These are phyloP conservation scores for Sycophila sp. DNA, from an alignment of 1,140 invertebrate genomes.

Conservation along the genomic window DNA sequence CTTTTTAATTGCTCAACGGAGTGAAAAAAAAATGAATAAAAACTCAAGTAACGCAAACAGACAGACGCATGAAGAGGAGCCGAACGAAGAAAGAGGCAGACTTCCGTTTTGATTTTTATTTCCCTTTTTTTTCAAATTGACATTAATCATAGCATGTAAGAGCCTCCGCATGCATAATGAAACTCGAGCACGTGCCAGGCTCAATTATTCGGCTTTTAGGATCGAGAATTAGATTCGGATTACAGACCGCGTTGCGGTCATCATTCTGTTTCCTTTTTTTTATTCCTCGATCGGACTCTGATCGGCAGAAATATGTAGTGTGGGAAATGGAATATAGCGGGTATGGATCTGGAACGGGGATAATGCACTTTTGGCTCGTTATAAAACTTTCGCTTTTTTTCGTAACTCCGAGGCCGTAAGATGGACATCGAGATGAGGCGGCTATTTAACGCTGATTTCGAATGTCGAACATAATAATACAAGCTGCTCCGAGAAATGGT, in stretches of 20 bases:
- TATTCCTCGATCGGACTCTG: background rate
- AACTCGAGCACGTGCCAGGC: background rate
- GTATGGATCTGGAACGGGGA: background rate
- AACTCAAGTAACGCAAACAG: too few relatives aligned
- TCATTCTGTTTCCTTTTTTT: background rate
- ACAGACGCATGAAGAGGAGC: too few relatives aligned
- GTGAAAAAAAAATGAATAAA: background rate
- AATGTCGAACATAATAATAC: background rate
- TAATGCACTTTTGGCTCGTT: background rate
- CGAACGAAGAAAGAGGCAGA: background rate
- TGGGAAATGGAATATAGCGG: too few relatives aligned
- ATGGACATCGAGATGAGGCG: too few relatives aligned
- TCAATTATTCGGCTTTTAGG: conserved; percentile 14
- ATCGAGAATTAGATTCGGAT: background rate
- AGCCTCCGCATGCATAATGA: conserved; percentile 28
- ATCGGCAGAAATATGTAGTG: background rate
- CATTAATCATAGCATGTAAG: conserved; percentile 25
- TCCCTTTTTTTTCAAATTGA: too few relatives aligned
- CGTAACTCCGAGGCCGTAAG: background rate
- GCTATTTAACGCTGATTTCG: too few relatives aligned
- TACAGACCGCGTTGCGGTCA: too few relatives aligned
- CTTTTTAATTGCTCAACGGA: conserved; percentile 19
- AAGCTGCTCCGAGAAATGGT: background rate
- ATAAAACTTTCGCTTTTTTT: conserved; percentile 14
- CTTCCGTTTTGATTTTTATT: conserved; percentile 30